A percentile compares a stretch with the other conserved stretches of the same genome.
Conservation (phyloP, 2,113 vertebrate genomes). For the Syngnathoides biaculeatus region DNA sequence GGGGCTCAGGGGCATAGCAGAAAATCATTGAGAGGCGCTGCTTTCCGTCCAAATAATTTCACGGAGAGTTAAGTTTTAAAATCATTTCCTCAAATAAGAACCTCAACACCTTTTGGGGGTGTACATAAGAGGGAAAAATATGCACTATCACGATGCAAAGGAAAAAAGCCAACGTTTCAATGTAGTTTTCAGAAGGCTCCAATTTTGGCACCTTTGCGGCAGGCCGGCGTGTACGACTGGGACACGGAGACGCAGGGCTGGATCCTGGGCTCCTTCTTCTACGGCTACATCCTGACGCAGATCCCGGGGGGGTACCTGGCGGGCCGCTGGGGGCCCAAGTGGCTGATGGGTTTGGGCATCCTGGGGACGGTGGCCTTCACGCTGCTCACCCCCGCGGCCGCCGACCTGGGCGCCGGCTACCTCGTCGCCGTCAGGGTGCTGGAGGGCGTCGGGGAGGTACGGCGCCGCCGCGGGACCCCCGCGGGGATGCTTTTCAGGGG, state of each 20-base stretch:
- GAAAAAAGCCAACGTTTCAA: too few relatives aligned
- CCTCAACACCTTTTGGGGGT: too few relatives aligned
- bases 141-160: too few relatives aligned
- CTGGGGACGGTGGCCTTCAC: slow-evolving; percentile 85
- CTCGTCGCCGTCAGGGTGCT: slow-evolving; percentile 85
- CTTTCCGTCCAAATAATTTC: too few relatives aligned
- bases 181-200: too few relatives aligned
- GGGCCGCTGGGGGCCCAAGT: slow-evolving; percentile 83
- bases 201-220: background rate
- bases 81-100: too few relatives aligned
- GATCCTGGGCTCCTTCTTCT: slow-evolving; percentile 98
- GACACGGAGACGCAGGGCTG: slow-evolving; percentile 91
- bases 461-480: too few relatives aligned
- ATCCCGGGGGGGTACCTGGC: slow-evolving; percentile 92
- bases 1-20: too few relatives aligned
- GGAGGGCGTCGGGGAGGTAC: slow-evolving; percentile 94
- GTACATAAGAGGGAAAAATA: too few relatives aligned
- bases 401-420: slow-evolving; percentile 81
- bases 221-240: slow-evolving; percentile 89
- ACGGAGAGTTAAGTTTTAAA: too few relatives aligned
- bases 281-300: slow-evolving; percentile 95
- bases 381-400: slow-evolving; percentile 86
- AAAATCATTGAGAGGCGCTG: too few relatives aligned
- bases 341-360: slow-evolving; percentile 85
- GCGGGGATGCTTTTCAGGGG: too few relatives aligned